phyloP scores from a whole-genome alignment of 1,140 invertebrate genomes.

The Agrilus planipennis region DNA sequence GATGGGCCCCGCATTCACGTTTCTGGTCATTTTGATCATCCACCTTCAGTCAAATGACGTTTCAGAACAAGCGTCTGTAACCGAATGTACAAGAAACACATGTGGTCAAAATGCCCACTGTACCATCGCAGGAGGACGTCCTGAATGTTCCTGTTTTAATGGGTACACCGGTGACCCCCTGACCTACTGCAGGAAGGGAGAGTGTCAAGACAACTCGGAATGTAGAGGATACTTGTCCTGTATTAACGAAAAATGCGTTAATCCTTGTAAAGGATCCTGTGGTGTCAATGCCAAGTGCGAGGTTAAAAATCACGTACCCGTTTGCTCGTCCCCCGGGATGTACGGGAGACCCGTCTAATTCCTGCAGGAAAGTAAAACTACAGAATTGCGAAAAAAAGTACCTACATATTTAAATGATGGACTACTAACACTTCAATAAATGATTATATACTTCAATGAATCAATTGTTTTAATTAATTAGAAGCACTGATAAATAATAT shows the following conservation, averaged over 20 bases:
- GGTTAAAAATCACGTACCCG: conserved; percentile 46
- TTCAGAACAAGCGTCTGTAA: too few species aligned
- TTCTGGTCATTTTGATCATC: too few species aligned
- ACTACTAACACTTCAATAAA: too few species aligned
- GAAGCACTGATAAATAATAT: too few species aligned
- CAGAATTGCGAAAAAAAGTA: too few species aligned
- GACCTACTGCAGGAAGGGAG: conserved; percentile 47
- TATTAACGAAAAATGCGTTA: conserved; percentile 42
- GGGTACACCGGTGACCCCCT: conserved; percentile 61
- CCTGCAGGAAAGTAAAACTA: conserved; percentile 40
- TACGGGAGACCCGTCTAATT: conserved; percentile 47
- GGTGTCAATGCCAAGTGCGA: conserved; percentile 51
- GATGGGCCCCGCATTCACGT: too few species aligned
- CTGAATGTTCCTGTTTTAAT: conserved; percentile 57
- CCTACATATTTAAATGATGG: too few species aligned
- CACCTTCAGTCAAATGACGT: too few species aligned
- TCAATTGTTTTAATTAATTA: too few species aligned
- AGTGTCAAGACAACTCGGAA: conserved; percentile 45
- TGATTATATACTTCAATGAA: too few species aligned
- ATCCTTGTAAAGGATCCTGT: conserved; percentile 47
- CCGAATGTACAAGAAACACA: conserved; percentile 22
- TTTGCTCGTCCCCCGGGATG: conserved; percentile 53
- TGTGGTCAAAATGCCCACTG: conserved; percentile 52
- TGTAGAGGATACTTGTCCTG: conserved; percentile 39
- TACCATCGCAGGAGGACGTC: conserved; percentile 43